Base-by-base conservation (phyloP, 2,888 invertebrate species). In the Synanthedon tipuliformis region DNA sequence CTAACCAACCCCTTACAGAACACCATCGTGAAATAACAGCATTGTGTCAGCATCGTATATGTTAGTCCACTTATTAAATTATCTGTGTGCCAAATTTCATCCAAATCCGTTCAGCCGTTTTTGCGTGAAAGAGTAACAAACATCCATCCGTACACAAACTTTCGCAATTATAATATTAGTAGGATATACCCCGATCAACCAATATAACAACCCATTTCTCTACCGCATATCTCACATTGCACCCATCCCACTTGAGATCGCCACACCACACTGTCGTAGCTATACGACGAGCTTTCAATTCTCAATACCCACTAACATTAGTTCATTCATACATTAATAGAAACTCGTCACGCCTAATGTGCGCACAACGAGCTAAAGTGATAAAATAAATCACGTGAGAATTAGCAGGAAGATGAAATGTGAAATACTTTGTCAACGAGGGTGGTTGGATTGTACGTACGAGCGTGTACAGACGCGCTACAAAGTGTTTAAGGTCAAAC, bases 401-500 rank as follows among this genome's bases (percentile, higher is more conserved):
- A 65, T 66, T 61, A 57, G 59, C 60, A 56, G 56, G 59, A 55
- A 59, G 57, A 62, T 66, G 64, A 67, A 65, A 62, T 64, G 57
- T 63, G 59, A 61, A 51, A 41, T 41, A 45, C 40, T 16, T 11
- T 54, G 63, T 65, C 63, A 58, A 70, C 65, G 64, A 64, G 68
- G 71, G 68, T 64, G 59, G 58, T 54, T 58, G 55, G 10, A 23
- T 34, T 34, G 34, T 7, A 34, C 8, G 34, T 34, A 34, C 34
- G 10, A 10, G 10, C 51, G 52, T 18, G 50, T 45, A 51, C 53
- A 40, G 41, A 16, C 50, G 23, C 10, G 48, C 50, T 54, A 45
- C 49, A 8, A 12, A 49, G 71, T 68, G 4, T 61, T 64, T 67
- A 61, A 73, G 76, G 75, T 79, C 74, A 78, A 73, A 75, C 72